Evolutionary conservation across 2,888 invertebrate species (phyloP).

Genomic region (Agrilus cyanescens): DNA sequence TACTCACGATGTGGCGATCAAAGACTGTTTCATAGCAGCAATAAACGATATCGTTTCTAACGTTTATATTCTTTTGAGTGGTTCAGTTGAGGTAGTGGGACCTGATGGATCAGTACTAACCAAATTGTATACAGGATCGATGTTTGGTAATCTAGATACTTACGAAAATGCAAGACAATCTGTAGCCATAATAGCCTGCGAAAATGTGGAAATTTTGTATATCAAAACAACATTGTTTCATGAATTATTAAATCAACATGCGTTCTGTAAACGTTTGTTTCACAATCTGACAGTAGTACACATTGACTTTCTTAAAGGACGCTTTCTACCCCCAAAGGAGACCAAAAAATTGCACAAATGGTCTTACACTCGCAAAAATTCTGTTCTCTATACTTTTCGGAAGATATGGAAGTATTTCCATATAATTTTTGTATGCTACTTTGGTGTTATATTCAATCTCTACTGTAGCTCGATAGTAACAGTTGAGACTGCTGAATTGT

Average conservation of each 20-base stretch:
- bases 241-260: conserved; percentile 3
- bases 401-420: conserved; percentile 6
- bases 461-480: conserved; percentile 10
- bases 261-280: not conserved
- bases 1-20: conserved; percentile 4
- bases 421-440: conserved; percentile 9
- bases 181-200: conserved; percentile 6
- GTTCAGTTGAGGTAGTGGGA: conserved; percentile 9
- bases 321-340: not conserved
- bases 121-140: conserved; percentile 10
- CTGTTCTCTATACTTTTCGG: conserved; percentile 3
- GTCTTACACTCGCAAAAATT: not conserved
- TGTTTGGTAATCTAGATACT: conserved; percentile 15
- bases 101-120: conserved; percentile 10
- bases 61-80: conserved; percentile 8
- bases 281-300: not conserved
- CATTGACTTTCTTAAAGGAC: conserved; percentile 6
- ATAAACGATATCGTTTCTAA: conserved; percentile 11
- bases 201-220: conserved; percentile 10
- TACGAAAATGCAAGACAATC: conserved; percentile 5
- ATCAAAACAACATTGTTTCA: conserved; percentile 4
- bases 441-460: conserved; percentile 10
- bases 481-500: conserved; percentile 1
- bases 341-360: not conserved
- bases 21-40: conserved; percentile 6